A percentile compares a stretch with the other conserved stretches of the same genome.
Evolutionary conservation across 2,113 vertebrate genomes (phyloP).

Genomic region (Lepidothrix coronata): DNA sequence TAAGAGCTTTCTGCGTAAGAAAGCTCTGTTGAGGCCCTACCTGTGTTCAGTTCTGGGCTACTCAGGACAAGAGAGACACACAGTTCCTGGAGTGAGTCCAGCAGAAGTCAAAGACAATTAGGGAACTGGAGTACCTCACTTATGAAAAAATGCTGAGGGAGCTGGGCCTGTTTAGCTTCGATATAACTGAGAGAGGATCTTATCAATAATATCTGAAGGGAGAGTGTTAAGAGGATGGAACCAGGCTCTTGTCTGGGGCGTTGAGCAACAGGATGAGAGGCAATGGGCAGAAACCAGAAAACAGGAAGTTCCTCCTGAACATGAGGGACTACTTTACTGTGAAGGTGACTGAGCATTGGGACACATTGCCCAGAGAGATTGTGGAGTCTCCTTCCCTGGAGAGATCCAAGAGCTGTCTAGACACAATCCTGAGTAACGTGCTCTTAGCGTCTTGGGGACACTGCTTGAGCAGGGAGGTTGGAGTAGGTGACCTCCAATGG

Average conservation of each 20-base stretch:
- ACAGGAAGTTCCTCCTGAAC: background rate
- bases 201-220: background rate
- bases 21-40: background rate
- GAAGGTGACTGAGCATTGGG: background rate
- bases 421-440: rapidly evolving
- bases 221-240: background rate
- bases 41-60: background rate
- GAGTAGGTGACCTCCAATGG: background rate
- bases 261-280: background rate
- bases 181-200: background rate
- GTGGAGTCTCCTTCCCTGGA: background rate
- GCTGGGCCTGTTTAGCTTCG: background rate
- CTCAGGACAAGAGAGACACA: background rate
- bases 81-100: rapidly evolving
- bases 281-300: background rate
- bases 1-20: background rate
- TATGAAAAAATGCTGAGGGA: background rate
- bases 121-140: background rate
- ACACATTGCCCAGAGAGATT: background rate
- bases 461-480: background rate
- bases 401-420: background rate
- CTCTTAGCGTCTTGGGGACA: background rate
- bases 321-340: background rate
- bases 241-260: background rate
- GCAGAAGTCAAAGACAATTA: background rate